Evolutionary conservation across 2,113 vertebrate genomes (phyloP).

Genomic region (Numenius arquata): DNA sequence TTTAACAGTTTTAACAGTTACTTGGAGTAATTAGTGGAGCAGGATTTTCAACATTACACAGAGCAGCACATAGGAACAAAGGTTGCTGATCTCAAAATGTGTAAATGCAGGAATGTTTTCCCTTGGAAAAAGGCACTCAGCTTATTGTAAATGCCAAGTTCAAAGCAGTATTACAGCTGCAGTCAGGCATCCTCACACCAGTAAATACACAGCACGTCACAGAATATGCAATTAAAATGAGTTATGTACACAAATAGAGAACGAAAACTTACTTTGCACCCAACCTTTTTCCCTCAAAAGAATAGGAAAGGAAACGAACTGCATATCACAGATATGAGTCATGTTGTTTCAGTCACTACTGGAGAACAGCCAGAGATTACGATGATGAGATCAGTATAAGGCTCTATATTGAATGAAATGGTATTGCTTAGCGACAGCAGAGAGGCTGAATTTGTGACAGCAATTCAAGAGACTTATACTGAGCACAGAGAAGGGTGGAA

Average conservation of each 20-base stretch:
- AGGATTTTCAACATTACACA: neutral
- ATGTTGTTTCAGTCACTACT: neutral
- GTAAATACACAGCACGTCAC: neutral
- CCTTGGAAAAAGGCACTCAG: neutral
- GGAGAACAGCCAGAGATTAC: constrained; percentile 10
- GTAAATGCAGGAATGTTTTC: neutral
- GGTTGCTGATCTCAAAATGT: neutral
- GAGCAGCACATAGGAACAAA: neutral
- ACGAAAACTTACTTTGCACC: neutral
- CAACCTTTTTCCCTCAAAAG: neutral
- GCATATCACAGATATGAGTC: neutral
- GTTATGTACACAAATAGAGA: neutral
- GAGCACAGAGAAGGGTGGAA: neutral
- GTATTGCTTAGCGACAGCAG: neutral
- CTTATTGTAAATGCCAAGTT: neutral
- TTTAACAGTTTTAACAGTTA: neutral
- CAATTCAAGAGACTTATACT: neutral
- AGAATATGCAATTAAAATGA: neutral
- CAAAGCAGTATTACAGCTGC: neutral
- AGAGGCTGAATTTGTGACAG: constrained; percentile 8
- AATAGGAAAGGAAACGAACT: neutral
- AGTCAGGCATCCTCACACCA: neutral
- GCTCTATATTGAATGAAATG: neutral
- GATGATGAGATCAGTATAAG: constrained; percentile 13
- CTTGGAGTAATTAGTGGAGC: neutral